These are phyloP conservation scores for Cyphomyrus discorhynchus DNA, from an alignment of 2,113 vertebrate species.

Conservation along the genomic window DNA sequence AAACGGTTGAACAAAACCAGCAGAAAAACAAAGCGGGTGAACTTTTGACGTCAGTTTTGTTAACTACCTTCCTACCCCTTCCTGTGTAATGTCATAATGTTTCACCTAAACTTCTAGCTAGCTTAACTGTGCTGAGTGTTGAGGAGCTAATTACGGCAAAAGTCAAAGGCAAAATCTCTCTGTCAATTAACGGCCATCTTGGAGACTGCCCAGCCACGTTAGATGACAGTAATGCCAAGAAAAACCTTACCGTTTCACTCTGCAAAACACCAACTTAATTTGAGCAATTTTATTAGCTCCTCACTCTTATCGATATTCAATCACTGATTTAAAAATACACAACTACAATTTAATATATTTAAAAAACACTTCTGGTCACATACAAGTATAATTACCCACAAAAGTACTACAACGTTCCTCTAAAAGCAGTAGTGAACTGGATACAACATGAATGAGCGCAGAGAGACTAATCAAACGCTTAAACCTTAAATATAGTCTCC, in stretches of 20 bases:
- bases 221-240: neutral
- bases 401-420: neutral
- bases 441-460: neutral
- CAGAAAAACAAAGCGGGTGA: neutral
- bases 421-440: neutral
- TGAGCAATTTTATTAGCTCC: neutral
- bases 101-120: neutral
- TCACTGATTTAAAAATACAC: neutral
- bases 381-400: neutral
- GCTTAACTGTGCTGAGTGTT: neutral
- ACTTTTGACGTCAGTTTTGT: neutral
- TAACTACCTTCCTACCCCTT: neutral
- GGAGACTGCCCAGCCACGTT: neutral
- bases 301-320: neutral
- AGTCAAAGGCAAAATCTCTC: neutral
- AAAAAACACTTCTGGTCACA: neutral
- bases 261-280: neutral
- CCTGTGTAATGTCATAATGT: neutral
- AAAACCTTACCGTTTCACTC: neutral
- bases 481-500: neutral
- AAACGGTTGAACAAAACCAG: neutral
- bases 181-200: neutral
- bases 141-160: neutral
- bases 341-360: neutral
- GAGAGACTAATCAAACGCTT: neutral